phyloP scores from a whole-genome alignment of 2,113 vertebrate genomes.

The Varanus salvator region DNA sequence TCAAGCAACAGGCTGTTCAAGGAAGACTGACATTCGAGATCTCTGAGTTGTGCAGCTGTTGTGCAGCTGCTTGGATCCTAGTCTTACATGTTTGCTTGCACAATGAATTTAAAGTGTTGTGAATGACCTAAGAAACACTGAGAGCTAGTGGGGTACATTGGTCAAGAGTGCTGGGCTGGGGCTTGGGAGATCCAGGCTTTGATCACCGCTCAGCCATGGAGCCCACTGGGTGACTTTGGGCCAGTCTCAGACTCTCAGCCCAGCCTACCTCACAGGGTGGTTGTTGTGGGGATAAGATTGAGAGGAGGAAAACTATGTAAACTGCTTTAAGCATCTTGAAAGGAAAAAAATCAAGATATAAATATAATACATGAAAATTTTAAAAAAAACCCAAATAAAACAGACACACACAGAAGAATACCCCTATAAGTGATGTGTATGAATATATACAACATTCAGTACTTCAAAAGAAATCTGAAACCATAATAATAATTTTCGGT shows the following conservation, averaged over 20 bases:
- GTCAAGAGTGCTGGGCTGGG: no score
- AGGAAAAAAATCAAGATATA: no score
- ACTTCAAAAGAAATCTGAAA: constrained; percentile 19
- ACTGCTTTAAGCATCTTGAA: no score
- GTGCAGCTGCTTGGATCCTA: not conserved
- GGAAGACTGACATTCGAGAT: not conserved
- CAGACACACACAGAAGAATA: not conserved
- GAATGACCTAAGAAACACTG: not conserved
- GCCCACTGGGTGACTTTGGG: no score
- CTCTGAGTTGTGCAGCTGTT: not conserved
- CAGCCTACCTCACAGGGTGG: no score
- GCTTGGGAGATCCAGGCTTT: no score
- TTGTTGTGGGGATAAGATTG: no score
- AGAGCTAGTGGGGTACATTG: no score
- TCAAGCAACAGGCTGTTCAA: not conserved
- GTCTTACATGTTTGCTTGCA: not conserved
- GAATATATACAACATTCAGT: not conserved
- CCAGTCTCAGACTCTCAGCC: no score
- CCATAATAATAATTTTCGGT: not conserved
- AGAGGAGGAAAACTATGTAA: no score
- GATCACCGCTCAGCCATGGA: no score
- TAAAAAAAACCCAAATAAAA: not conserved
- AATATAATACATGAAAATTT: no score
- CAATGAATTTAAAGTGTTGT: not conserved
- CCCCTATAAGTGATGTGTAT: not conserved